A percentile compares a stretch with the other conserved stretches of the same genome.
Evolutionary conservation across 92 coral and sea anemone genomes (phyloP).

Genomic region (Epizoanthus stellaris): DNA sequence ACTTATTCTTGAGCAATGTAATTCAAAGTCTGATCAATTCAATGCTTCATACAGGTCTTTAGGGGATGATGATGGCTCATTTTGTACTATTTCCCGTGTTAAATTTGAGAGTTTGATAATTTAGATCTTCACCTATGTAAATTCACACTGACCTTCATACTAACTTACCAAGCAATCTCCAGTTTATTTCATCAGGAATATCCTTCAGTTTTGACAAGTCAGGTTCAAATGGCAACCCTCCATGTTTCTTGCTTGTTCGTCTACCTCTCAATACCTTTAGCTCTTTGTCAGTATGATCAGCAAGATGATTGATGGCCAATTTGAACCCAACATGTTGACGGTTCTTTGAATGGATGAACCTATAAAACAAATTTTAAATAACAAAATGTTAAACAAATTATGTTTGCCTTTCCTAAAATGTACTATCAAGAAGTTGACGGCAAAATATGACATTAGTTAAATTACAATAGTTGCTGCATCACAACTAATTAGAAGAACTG

Average conservation of each 20-base stretch:
- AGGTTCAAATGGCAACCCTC: conserved; percentile 89
- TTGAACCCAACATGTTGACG: conserved; percentile 89
- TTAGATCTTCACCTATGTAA: not conserved
- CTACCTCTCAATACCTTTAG: conserved; percentile 84
- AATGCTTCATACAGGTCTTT: too few species aligned
- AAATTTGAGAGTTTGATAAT: not conserved
- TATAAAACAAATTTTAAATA: conserved; percentile 9
- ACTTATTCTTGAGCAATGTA: too few species aligned
- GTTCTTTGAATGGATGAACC: conserved; percentile 93
- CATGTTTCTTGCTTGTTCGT: conserved; percentile 74
- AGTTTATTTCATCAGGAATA: conserved; percentile 79
- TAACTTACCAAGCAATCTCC: conserved; percentile 82
- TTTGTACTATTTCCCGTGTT: too few species aligned
- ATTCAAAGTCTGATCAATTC: too few species aligned
- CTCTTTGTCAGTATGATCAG: conserved; percentile 83
- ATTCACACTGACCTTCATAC: not conserved
- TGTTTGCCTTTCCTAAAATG: too few species aligned
- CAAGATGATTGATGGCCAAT: conserved; percentile 86
- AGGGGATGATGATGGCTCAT: too few species aligned
- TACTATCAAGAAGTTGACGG: too few species aligned
- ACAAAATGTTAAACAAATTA: not conserved
- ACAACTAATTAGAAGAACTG: too few species aligned
- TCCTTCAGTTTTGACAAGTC: conserved; percentile 75
- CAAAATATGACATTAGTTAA: too few species aligned
- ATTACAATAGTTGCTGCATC: too few species aligned